A percentile compares a stretch with the other conserved stretches of the same genome.
Conservation (phyloP, 2,797 vertebrate genomes). For the Pipistrellus pipistrellus region DNA sequence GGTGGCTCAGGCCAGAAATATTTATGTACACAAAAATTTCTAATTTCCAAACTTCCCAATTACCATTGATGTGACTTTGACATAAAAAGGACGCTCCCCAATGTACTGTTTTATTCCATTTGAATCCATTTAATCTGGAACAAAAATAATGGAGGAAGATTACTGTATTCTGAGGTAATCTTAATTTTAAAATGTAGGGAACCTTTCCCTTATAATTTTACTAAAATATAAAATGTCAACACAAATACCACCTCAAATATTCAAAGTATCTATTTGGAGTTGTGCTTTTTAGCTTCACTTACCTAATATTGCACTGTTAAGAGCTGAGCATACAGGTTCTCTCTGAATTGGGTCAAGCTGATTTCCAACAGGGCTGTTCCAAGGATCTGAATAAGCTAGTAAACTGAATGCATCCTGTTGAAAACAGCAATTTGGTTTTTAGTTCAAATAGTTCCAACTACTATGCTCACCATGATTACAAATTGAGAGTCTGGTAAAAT, state of each 20-base stretch:
- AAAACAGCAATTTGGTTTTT: constrained; percentile 71
- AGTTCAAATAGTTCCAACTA: not conserved
- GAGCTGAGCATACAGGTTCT: constrained; percentile 98
- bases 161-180: not conserved
- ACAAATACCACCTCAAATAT: not conserved
- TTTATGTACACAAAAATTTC: not conserved
- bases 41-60: not conserved
- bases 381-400: constrained; percentile 98
- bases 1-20: not conserved
- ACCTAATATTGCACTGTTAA: constrained; percentile 99
- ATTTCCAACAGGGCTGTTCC: constrained; percentile 98
- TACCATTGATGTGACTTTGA: no score
- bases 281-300: constrained; percentile 43
- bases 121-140: constrained; percentile 8
- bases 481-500: not conserved
- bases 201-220: not conserved
- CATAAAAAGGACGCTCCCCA: not conserved
- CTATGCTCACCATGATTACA: not conserved
- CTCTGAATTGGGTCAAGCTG: constrained; percentile 98
- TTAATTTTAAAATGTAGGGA: constrained; percentile 8
- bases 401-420: constrained; percentile 98
- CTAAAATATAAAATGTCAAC: constrained; percentile 18
- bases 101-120: not conserved
- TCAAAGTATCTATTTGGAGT: not conserved
- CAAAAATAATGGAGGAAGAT: not conserved